Base-by-base conservation (phyloP, 2,797 vertebrate species). In the Masticophis lateralis region DNA sequence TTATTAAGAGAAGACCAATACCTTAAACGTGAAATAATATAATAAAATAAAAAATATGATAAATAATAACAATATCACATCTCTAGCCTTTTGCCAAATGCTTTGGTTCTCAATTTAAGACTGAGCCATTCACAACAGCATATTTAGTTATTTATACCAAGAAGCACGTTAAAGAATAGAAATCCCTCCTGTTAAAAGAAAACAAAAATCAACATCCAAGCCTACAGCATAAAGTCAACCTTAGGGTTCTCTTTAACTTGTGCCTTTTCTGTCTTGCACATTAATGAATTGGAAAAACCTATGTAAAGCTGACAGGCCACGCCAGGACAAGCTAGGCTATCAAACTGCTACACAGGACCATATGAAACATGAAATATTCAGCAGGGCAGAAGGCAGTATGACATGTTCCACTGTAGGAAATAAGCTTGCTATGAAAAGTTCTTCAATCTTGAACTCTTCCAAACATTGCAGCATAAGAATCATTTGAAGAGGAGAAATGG, bases 401-500 rank as follows among this genome's bases (percentile, higher is more conserved):
- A 89, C 53, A 90, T 1, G 94, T 94, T 89, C 94, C 93, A 83
- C 87, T 93, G 59, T 93, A 86, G 60, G 94, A 89, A 83, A 0
- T 0, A 0, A 79, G 94, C 83, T 55, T 87, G 88, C 88, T 0
- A 0, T 66, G 90, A 63, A 25, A 87, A 92, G 91, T 90, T 94
- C 88, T 88, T 90, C 86, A 92, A 91, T 9, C 95, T 89, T 57
- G 87, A 90, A 0, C 22, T 0, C 61, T 88, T 94, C 89, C 92
- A 90, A 93, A 95, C 93, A 91, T 89, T 5, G 32, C 94, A 87
- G 92, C 95, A 66, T 89, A 92, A 63, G 51, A 92, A 91, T 92
- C 94, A 28, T 37, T 93, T n/a, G 90, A 93, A 91, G 14, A 28
- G 90, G 93, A 92, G 12, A 88, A 92, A 90, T 87, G 92, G 92